Base-by-base conservation (phyloP, 2,888 invertebrate genomes). In the Nemotelus pantherinus region DNA sequence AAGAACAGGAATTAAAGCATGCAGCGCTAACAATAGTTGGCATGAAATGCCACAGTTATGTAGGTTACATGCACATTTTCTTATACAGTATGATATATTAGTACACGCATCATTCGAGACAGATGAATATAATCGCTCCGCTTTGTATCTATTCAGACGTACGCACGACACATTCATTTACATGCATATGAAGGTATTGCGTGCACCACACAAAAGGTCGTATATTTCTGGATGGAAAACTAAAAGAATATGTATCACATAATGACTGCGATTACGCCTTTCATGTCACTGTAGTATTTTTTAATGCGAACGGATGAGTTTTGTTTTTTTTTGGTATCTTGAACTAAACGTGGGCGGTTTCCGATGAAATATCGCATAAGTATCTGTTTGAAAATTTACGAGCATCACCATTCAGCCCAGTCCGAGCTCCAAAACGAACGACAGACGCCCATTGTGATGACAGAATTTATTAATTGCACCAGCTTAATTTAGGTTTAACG, bases 391-490 rank as follows among this genome's bases (percentile, higher is more conserved):
- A 43, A 43, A 78, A 78, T 78, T 78, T 78, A 78, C 74, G 76
- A 71, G 9, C 76, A 65, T 60, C 78, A 76, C 64, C 63, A 25
- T 25, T 25, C 25, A 25, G 25, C 25, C 25, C 25, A 78, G 76
- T 76, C 76, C 72, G 76, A 76, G 72, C 74, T 70, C 71, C 68
- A 76, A 25, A 25, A 25, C 25, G 25, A 25, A 25, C 25, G 25
- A 25, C 25, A 25, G 25, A 76, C 76, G 76, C 71, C 64, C 71
- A 76, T 78, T 76, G 76, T 76, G 71, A 76, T 72, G 76, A 60
- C 65, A 65, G 76, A 76, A 68, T 78, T 78, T 76, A 78, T 78
- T 78, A 78, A 78, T 78, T 76, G 71, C 78, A 72, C 53, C 72
- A 60, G 70, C 76, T 78, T 78, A 78, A 76, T 75, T 58, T 70